A percentile compares a stretch with the other conserved stretches of the same genome.
Conservation (phyloP, 2,797 vertebrate genomes). For the Mico argentatus region DNA sequence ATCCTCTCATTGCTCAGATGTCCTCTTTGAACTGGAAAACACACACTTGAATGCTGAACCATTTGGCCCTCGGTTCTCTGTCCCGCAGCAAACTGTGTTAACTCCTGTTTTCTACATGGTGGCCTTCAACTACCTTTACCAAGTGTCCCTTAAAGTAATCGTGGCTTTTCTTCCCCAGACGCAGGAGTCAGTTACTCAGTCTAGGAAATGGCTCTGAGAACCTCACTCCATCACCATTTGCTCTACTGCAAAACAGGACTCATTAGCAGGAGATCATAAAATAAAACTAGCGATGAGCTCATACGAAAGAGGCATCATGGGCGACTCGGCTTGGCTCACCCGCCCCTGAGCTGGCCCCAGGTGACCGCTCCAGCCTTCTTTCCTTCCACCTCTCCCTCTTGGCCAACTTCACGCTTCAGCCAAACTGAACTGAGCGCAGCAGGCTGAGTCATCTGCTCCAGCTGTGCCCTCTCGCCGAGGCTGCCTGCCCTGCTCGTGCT, state of each 20-base stretch:
- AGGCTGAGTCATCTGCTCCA: background rate
- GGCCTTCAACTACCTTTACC: background rate
- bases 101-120: background rate
- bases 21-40: background rate
- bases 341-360: background rate
- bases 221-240: background rate
- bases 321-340: background rate
- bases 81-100: background rate
- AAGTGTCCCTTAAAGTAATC: background rate
- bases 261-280: background rate
- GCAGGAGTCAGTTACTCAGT: background rate
- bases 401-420: background rate
- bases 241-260: background rate
- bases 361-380: background rate
- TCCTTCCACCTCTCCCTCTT: background rate
- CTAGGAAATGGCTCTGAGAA: background rate
- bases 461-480: background rate
- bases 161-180: background rate
- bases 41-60: background rate
- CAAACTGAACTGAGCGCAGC: background rate
- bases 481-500: background rate
- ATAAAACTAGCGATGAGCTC: background rate
- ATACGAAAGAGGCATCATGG: background rate
- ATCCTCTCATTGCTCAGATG: background rate
- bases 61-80: background rate